Base-by-base conservation (phyloP, 2,888 invertebrate genomes). In the Trissonchulus latispiculum region DNA sequence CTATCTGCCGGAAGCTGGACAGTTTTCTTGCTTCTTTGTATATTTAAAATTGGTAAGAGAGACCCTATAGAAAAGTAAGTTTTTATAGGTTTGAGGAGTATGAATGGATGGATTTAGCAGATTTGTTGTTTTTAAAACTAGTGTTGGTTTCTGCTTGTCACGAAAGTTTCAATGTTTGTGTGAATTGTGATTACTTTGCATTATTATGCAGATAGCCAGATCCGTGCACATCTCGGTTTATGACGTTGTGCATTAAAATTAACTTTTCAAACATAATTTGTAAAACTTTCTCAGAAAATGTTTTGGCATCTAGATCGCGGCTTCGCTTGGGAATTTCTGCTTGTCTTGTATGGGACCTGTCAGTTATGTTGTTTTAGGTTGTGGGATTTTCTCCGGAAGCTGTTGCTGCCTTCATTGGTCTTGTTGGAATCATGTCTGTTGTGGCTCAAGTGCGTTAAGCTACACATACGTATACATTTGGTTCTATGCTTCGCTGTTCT, bases 21-120 rank as follows among this genome's bases (percentile, higher is more conserved):
- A 99, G 87, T 99, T 99, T 86, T 97, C 97, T 75, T 97, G 97
- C 86, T 96, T 99, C 87, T 99, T 99, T 87, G 97, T 99, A 81
- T 99, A 99, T 86, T 88, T 99, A 78, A 93, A 93, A 86, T 88
- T 97, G 83, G 94, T 90, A 81, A 83, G 86, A 15, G 23, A 48
- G 23, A 48, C 23, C 23, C 23, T 15, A 48, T 48, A 48, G 23
- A 8, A 23, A 48, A 8, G 48, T 36, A 28, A 36, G 31, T 69
- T 15, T 28, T 31, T 75, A 73, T 48, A 36, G 36, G 70, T 73
- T 71, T 67, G n/a, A n/a, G n/a, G n/a, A n/a, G n/a, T n/a, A n/a
- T n/a, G n/a, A n/a, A n/a, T n/a, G n/a, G n/a, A n/a, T n/a, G n/a
- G n/a, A n/a, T n/a, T n/a, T n/a, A n/a, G n/a, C n/a, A n/a, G n/a